These are phyloP conservation scores for Eupithecia pulchellata DNA, from an alignment of 2,888 invertebrate species.

Conservation along the genomic window DNA sequence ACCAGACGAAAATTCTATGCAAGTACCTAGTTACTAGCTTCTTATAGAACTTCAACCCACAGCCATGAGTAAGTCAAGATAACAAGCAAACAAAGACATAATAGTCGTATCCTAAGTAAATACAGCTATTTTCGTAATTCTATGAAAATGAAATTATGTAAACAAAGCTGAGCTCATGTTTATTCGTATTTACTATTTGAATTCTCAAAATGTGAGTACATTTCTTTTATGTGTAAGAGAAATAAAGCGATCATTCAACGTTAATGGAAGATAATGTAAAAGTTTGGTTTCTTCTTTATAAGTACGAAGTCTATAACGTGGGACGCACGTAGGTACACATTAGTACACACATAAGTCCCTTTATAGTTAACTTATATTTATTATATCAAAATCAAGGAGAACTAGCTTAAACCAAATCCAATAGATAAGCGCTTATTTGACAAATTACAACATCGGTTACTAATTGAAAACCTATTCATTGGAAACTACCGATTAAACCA, in stretches of 20 bases:
- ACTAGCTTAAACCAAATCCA: neutral
- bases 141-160: slow-evolving; percentile 33
- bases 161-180: slow-evolving; percentile 23
- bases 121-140: slow-evolving; percentile 30
- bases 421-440: neutral
- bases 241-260: neutral
- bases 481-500: slow-evolving; percentile 10
- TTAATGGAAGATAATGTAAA: no score
- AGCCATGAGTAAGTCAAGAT: slow-evolving; percentile 13
- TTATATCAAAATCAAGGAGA: neutral
- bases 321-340: no score
- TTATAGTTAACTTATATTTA: neutral
- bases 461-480: slow-evolving; percentile 12
- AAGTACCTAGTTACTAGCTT: neutral
- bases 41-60: slow-evolving; percentile 9
- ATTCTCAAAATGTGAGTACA: neutral
- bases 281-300: no score
- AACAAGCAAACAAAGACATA: slow-evolving; percentile 28
- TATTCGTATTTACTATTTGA: slow-evolving; percentile 9
- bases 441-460: slow-evolving; percentile 6
- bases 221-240: neutral
- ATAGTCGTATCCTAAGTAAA: slow-evolving; percentile 35
- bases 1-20: slow-evolving; percentile 12
- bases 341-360: no score
- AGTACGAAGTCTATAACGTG: no score